Evolutionary conservation across 2,797 vertebrate genomes (phyloP).

Genomic region (Mareca strepera): DNA sequence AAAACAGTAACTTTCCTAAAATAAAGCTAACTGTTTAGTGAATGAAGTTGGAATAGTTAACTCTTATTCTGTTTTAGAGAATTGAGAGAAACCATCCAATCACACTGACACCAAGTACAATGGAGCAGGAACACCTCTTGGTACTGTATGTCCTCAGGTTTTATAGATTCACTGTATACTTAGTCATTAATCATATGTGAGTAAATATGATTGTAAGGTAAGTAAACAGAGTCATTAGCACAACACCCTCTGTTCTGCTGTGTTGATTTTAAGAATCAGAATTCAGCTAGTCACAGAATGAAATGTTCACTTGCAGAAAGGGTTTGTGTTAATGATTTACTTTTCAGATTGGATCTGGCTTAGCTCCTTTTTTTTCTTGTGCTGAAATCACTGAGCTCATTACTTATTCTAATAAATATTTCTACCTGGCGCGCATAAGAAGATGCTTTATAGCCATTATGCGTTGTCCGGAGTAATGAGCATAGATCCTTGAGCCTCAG

Average conservation of each 20-base stretch:
- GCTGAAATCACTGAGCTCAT: not conserved
- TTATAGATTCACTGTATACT: conserved; percentile 44
- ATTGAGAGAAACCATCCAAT: not conserved
- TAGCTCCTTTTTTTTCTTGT: not conserved
- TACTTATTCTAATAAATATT: not conserved
- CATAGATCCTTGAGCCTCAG: not conserved
- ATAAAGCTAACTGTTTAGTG: not conserved
- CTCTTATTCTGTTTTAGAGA: not conserved
- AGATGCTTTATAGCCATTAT: not conserved
- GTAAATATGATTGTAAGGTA: conserved; percentile 45
- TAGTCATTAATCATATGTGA: conserved; percentile 67
- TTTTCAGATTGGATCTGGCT: not conserved
- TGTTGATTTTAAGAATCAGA: conserved; percentile 70
- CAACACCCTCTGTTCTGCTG: not conserved
- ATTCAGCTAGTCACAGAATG: conserved; percentile 41
- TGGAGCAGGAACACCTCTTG: not conserved
- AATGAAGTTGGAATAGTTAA: not conserved
- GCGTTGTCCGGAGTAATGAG: not conserved
- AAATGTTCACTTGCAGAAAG: conserved; percentile 52
- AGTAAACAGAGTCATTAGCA: conserved; percentile 67
- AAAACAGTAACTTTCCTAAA: not conserved
- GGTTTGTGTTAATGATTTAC: conserved; percentile 75
- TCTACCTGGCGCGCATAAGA: not conserved
- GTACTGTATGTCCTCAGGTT: not conserved
- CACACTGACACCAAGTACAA: not conserved